phyloP scores from a whole-genome alignment of 2,113 vertebrate genomes.

The Ammodytes dubius region DNA sequence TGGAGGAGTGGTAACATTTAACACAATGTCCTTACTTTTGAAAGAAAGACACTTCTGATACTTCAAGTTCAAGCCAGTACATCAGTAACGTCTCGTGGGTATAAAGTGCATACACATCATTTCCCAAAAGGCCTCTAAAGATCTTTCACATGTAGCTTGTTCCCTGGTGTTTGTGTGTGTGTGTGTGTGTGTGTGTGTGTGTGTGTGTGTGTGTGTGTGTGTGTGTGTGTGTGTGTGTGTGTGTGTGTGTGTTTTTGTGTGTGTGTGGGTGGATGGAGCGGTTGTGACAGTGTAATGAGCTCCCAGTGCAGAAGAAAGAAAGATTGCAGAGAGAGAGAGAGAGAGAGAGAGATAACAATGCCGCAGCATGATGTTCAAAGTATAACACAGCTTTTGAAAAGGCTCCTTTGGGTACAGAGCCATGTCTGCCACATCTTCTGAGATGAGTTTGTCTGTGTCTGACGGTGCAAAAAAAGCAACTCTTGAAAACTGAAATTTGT shows the following conservation, averaged over 20 bases:
- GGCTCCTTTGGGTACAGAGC: conserved; percentile 10
- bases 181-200: conserved; percentile 11
- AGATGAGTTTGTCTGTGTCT: conserved; percentile 8
- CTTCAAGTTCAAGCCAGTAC: neutral
- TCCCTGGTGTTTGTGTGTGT: conserved; percentile 2
- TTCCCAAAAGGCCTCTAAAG: conserved; percentile 18
- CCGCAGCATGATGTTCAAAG: neutral
- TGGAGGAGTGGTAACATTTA: too few species aligned
- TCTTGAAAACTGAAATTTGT: neutral
- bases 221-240: conserved; percentile 11
- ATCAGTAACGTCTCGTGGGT: neutral
- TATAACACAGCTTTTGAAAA: conserved; percentile 30
- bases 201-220: conserved; percentile 11
- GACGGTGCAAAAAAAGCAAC: neutral
- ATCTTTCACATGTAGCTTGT: neutral
- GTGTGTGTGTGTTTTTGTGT: conserved; percentile 5
- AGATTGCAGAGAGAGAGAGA: neutral
- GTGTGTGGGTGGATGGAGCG: conserved; percentile 18
- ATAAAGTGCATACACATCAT: neutral
- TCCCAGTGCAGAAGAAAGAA: conserved; percentile 9
- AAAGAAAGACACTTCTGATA: neutral
- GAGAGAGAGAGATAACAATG: neutral
- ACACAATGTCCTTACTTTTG: too few species aligned
- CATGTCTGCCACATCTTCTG: conserved; percentile 30
- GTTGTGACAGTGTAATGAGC: conserved; percentile 29